Percentiles rank a stretch among this genome's conserved stretches.
Evolutionary conservation across 2,888 invertebrate genomes (phyloP).

Genomic region (Pimpla rufipes): DNA sequence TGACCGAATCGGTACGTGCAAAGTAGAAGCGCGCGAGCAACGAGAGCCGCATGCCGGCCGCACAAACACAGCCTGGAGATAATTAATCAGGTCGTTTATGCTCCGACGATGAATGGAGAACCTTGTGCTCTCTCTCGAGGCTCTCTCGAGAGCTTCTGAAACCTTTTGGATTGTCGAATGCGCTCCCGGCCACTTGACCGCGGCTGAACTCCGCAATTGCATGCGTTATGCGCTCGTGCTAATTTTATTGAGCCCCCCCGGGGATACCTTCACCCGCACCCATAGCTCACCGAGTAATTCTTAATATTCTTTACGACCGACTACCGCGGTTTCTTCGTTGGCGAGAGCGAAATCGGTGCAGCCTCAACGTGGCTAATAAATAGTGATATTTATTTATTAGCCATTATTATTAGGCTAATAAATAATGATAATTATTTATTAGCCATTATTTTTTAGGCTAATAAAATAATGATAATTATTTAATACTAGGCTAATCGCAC

Average conservation of each 20-base stretch:
- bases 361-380: neutral
- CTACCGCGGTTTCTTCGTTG: constrained; percentile 7
- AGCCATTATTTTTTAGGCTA: too few species aligned
- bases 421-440: too few species aligned
- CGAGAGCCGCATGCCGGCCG: constrained; percentile 43
- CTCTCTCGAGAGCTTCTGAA: constrained; percentile 54
- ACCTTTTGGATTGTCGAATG: constrained; percentile 33
- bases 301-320: constrained; percentile 1
- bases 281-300: constrained; percentile 37
- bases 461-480: too few species aligned
- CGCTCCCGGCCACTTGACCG: constrained; percentile 68
- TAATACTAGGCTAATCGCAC: too few species aligned
- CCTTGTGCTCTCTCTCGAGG: constrained; percentile 52
- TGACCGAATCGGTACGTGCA: constrained; percentile 61
- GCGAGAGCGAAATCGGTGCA: neutral
- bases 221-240: constrained; percentile 51
- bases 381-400: neutral
- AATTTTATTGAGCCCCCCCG: constrained; percentile 61
- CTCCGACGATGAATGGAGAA: constrained; percentile 58
- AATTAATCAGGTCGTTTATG: constrained; percentile 67
- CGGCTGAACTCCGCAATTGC: constrained; percentile 67
- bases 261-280: constrained; percentile 52
- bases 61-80: constrained; percentile 39
- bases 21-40: constrained; percentile 31
- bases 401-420: neutral